phyloP scores from a whole-genome alignment of 2,888 invertebrate genomes.

The Calliopum simillimum region DNA sequence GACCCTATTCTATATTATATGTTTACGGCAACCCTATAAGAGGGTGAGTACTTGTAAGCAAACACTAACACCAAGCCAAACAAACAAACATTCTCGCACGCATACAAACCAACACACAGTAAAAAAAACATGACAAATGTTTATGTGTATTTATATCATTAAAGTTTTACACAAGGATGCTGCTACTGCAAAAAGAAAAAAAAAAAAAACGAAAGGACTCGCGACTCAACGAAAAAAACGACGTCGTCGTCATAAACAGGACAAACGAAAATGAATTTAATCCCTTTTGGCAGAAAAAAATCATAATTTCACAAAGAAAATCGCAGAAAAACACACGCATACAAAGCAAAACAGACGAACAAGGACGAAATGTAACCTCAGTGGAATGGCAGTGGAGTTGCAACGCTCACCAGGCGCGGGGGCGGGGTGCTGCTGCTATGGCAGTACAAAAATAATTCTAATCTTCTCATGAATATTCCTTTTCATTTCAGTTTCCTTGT shows the following conservation, averaged over 20 bases:
- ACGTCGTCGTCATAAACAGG: constrained; percentile 56
- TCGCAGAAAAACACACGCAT: constrained; percentile 25
- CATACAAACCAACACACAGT: too few species aligned
- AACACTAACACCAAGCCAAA: background rate
- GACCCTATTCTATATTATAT: background rate
- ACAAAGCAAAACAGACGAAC: constrained; percentile 16
- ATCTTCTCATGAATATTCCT: constrained; percentile 67
- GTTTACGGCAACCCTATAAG: background rate
- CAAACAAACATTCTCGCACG: background rate
- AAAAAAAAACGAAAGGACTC: constrained; percentile 32
- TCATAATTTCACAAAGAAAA: constrained; percentile 55
- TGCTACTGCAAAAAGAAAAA: constrained; percentile 36
- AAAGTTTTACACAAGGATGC: constrained; percentile 50
- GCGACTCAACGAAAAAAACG: constrained; percentile 32
- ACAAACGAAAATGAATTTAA: constrained; percentile 61
- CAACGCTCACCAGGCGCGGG: background rate
- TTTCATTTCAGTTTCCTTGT: constrained; percentile 52
- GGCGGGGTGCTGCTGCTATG: constrained; percentile 43
- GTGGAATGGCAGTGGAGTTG: background rate
- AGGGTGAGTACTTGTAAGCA: too few species aligned
- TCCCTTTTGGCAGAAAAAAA: constrained; percentile 63
- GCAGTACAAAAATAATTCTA: constrained; percentile 65
- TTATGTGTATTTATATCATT: constrained; percentile 49
- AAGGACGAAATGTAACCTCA: constrained; percentile 37
- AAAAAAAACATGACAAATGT: background rate